These are phyloP conservation scores for Balanococcus diminutus DNA, from an alignment of 2,888 invertebrate species.

Conservation along the genomic window DNA sequence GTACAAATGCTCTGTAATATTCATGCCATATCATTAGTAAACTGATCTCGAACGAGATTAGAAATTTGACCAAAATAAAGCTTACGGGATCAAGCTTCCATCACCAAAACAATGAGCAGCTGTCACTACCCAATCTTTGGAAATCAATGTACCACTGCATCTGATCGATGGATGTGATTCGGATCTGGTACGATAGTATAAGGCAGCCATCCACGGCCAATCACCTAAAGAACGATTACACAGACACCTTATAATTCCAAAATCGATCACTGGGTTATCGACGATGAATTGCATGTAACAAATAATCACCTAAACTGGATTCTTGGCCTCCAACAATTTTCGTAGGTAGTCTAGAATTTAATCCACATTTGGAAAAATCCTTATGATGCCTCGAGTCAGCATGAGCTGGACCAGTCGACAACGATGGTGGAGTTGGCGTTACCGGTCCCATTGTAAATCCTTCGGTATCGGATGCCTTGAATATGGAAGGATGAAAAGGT, in stretches of 20 bases:
- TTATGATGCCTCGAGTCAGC: background rate
- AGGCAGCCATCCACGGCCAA: conserved; percentile 38
- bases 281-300: no score
- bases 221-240: background rate
- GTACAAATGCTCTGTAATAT: conserved; percentile 55
- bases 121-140: conserved; percentile 4
- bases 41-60: no score
- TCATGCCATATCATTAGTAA: background rate
- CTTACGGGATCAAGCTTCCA: background rate
- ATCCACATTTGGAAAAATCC: background rate
- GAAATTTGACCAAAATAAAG: background rate
- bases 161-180: background rate
- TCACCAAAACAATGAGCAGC: background rate
- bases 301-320: conserved; percentile 29
- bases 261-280: no score
- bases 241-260: background rate
- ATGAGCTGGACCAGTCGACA: background rate
- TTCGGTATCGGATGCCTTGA: background rate
- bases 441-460: background rate
- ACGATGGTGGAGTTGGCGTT: background rate
- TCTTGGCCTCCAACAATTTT: conserved; percentile 37
- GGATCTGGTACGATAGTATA: background rate
- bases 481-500: background rate
- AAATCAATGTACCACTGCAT: conserved; percentile 26
- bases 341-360: background rate